Conservation (phyloP, 2,797 vertebrate species). For the Neosilurus hyrtlii region DNA sequence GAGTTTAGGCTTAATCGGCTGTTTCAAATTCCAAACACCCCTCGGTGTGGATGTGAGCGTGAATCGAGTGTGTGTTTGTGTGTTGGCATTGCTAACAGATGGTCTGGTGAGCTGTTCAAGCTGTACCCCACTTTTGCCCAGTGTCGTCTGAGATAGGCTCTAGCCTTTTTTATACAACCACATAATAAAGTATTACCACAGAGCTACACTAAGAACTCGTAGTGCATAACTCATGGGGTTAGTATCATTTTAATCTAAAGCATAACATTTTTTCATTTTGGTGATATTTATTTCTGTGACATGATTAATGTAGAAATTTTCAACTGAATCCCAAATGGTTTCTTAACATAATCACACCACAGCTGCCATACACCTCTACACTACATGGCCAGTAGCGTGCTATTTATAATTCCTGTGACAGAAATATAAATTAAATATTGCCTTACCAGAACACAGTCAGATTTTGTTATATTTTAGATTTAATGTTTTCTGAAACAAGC, state of each 20-base stretch:
- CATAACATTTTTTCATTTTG: neutral
- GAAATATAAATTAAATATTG: neutral
- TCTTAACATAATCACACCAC: neutral
- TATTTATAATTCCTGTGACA: conserved; percentile 9
- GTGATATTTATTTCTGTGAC: neutral
- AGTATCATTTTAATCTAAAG: neutral
- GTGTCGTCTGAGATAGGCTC: too few species aligned
- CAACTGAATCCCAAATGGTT: neutral
- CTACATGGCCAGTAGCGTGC: conserved; percentile 4
- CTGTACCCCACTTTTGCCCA: too few species aligned
- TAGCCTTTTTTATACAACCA: neutral
- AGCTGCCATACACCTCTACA: neutral
- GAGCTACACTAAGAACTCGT: neutral
- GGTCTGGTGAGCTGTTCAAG: too few species aligned
- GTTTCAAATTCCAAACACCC: too few species aligned
- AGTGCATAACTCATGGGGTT: neutral
- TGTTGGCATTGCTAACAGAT: too few species aligned
- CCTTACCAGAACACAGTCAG: neutral
- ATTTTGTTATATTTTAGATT: conserved; percentile 6
- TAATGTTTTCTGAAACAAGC: neutral
- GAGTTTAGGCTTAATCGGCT: too few species aligned
- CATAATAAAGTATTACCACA: neutral
- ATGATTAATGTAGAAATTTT: conserved; percentile 1
- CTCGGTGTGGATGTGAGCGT: too few species aligned
- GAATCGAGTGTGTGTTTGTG: too few species aligned